Base-by-base conservation (phyloP, 2,797 vertebrate species). In the Chaetophractus vellerosus region DNA sequence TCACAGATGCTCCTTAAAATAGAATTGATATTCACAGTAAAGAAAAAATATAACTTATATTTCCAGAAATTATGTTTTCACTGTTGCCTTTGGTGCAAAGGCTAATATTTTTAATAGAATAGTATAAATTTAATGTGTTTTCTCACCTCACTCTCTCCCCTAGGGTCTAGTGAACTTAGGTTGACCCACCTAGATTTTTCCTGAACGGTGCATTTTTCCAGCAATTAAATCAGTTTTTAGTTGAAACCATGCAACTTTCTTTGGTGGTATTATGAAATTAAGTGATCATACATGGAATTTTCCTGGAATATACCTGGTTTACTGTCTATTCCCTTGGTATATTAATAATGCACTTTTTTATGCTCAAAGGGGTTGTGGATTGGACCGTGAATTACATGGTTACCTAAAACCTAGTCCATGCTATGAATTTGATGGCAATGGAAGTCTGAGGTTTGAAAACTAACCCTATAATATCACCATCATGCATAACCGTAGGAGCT, bases 251-350 rank as follows among this genome's bases (percentile, higher is more conserved):
- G 14, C 1, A 57, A 45, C 28, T 93, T 94, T 88, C 16, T 76
- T 66, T 93, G 12, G 45, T 93, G 41, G 9, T 45, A n/a, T 91
- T n/a, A 66, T 89, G 26, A 93, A 82, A 80, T 80, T 93, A 85
- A 95, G 19, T 87, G 41, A 64, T 21, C 23, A 84, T 84, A 52
- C 50, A 74, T 76, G 9, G 18, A 68, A 41, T 95, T 83, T 59
- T 0, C 4, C 63, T 78, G n/a, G 33, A 23, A 74, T 45, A 84
- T 18, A 91, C 23, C 28, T 11, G 24, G 0, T 57, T 63, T 48
- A 41, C 11, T 81, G 31, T 23, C 31, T 94, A 4, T 85, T 95
- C 94, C 61, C 74, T 93, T 55, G 26, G 5, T 89, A 0, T 83
- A 81, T 84, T 88, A 87, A 64, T 59, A 94, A 63, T 57, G 23